phyloP scores from a whole-genome alignment of 2,113 vertebrate species.

The Channa maculata region DNA sequence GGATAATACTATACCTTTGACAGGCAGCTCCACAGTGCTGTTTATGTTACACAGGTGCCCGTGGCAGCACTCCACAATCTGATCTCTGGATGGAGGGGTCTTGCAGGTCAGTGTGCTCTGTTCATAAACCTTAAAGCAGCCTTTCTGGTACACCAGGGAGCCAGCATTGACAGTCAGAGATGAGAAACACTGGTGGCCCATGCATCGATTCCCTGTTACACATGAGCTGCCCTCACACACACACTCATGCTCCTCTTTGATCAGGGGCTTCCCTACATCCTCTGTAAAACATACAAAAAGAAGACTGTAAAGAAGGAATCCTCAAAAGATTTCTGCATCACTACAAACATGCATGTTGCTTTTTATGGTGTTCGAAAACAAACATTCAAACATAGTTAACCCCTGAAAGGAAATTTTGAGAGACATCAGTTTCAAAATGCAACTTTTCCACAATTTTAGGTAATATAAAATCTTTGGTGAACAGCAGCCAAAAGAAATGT shows the following conservation, averaged over 20 bases:
- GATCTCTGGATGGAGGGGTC: conserved; percentile 93
- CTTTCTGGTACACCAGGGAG: conserved; percentile 91
- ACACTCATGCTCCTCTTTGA: conserved; percentile 89
- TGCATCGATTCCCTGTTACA: conserved; percentile 88
- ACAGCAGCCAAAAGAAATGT: conserved; percentile 39
- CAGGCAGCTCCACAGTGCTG: conserved; percentile 90
- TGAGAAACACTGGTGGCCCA: conserved; percentile 94
- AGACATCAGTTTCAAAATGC: background rate
- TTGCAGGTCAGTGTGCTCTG: conserved; percentile 97
- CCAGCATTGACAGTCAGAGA: conserved; percentile 90
- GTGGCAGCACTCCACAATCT: conserved; percentile 96
- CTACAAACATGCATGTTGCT: background rate
- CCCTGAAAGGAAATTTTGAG: background rate
- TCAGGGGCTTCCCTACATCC: conserved; percentile 82
- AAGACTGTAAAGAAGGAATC: background rate
- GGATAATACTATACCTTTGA: conserved; percentile 83
- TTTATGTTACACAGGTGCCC: conserved; percentile 96
- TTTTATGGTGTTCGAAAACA: background rate
- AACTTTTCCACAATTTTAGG: conserved; percentile 1
- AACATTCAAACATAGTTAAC: background rate
- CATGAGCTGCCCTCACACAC: conserved; percentile 96
- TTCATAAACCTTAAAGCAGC: conserved; percentile 96
- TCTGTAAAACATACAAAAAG: conserved; percentile 77
- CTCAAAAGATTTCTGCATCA: background rate
- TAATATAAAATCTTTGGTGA: conserved; percentile 33